Conservation (phyloP, 2,797 vertebrate species). For the Babyrousa celebensis region DNA sequence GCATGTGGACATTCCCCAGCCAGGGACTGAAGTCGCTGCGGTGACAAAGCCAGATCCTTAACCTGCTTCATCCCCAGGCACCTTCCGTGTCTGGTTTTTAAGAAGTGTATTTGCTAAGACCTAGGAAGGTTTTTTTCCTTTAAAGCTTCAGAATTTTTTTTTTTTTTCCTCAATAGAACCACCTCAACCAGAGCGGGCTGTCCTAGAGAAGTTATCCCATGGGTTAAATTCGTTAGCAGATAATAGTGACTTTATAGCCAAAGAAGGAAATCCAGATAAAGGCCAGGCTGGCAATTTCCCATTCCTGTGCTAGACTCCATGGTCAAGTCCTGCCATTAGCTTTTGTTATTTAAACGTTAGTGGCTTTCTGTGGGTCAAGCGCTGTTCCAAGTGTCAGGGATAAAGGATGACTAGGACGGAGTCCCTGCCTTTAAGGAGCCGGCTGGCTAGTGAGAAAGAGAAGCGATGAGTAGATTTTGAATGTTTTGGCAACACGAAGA, state of each 20-base stretch:
- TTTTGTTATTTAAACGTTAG: background rate
- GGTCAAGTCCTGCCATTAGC: background rate
- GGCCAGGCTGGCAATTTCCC: background rate
- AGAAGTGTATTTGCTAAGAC: constrained; percentile 8
- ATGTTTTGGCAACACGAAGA: background rate
- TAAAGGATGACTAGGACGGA: background rate
- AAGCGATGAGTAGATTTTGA: background rate
- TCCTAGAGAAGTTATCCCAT: constrained; percentile 11
- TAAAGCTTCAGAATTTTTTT: constrained; percentile 45
- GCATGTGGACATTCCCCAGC: too few species aligned
- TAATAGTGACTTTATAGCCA: background rate
- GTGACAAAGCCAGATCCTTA: too few species aligned
- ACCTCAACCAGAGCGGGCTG: background rate
- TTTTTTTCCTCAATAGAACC: background rate
- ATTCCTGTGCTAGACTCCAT: background rate
- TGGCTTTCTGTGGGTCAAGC: background rate
- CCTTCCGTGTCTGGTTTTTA: constrained; percentile 37
- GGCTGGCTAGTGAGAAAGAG: background rate
- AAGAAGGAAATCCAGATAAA: constrained; percentile 39
- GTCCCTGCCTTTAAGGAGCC: background rate
- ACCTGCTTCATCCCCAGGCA: too few species aligned
- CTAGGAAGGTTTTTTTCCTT: constrained; percentile 29
- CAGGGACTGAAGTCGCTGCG: too few species aligned
- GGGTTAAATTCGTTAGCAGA: background rate
- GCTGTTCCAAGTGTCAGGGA: background rate